phyloP scores from a whole-genome alignment of 2,797 vertebrate genomes.

The Rhabdomys pumilio region DNA sequence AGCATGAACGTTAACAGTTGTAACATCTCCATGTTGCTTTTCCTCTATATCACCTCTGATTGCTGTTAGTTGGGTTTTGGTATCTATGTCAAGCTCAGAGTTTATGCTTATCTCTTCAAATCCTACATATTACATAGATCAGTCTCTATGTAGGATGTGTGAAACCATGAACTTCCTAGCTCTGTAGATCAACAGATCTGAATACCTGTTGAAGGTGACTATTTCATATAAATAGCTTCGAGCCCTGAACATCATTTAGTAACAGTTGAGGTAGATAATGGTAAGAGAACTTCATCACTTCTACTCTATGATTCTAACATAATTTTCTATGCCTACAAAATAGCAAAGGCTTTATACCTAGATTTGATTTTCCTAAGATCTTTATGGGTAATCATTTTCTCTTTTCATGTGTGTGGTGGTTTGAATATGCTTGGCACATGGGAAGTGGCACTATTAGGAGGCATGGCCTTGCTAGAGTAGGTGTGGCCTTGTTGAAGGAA shows the following conservation, averaged over 20 bases:
- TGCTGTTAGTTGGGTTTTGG: background rate
- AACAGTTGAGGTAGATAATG: background rate
- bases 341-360: background rate
- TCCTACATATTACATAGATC: background rate
- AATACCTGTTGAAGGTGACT: background rate
- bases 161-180: background rate
- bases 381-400: background rate
- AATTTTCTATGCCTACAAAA: conserved; percentile 13
- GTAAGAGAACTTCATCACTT: background rate
- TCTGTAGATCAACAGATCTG: background rate
- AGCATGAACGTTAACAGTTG: background rate
- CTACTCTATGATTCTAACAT: background rate
- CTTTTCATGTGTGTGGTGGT: background rate
- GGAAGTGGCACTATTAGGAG: background rate
- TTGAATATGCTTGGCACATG: background rate
- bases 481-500: background rate
- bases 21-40: background rate
- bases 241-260: background rate
- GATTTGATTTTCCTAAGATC: background rate
- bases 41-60: background rate
- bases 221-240: background rate
- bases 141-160: background rate
- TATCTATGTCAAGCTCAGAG: background rate
- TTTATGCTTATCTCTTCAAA: background rate
- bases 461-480: background rate